Percentiles rank a stretch among this genome's conserved stretches.
These are phyloP conservation scores for Phyllopteryx taeniolatus DNA, from an alignment of 2,113 vertebrate species.

Conservation along the genomic window DNA sequence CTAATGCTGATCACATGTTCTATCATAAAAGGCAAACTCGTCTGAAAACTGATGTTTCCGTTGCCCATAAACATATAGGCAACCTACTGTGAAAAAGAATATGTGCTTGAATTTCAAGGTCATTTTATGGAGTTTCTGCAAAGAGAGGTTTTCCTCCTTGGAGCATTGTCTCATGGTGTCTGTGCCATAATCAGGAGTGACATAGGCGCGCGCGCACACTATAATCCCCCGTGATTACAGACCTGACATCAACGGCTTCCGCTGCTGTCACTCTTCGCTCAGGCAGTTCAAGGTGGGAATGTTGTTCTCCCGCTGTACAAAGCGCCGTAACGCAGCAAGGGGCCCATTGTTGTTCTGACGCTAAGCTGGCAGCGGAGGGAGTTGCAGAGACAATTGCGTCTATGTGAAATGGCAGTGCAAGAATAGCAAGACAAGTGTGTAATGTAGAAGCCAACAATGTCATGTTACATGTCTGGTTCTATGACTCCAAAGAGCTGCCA, in stretches of 20 bases:
- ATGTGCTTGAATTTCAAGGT: neutral
- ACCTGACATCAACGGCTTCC: slow-evolving; percentile 68
- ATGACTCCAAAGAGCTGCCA: neutral
- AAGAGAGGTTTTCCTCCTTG: slow-evolving; percentile 18
- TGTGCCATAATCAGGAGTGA: slow-evolving; percentile 58
- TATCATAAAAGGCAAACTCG: no score
- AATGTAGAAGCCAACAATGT: neutral
- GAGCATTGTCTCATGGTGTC: slow-evolving; percentile 23
- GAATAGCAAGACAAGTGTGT: neutral
- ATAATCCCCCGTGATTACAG: slow-evolving; percentile 73
- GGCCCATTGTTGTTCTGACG: slow-evolving; percentile 11
- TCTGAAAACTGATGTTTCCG: neutral
- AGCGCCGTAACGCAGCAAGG: neutral
- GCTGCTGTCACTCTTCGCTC: slow-evolving; percentile 55
- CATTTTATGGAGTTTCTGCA: neutral
- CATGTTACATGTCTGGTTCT: neutral
- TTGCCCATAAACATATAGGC: neutral
- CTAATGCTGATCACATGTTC: no score
- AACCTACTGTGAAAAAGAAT: neutral
- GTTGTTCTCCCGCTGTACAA: slow-evolving; percentile 1
- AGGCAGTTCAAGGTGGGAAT: slow-evolving; percentile 11
- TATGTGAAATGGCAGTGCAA: neutral
- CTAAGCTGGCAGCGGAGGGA: neutral
- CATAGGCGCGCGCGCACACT: slow-evolving; percentile 51
- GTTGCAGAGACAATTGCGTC: neutral